phyloP scores from a whole-genome alignment of 2,888 invertebrate genomes.

The Eupithecia exiguata region DNA sequence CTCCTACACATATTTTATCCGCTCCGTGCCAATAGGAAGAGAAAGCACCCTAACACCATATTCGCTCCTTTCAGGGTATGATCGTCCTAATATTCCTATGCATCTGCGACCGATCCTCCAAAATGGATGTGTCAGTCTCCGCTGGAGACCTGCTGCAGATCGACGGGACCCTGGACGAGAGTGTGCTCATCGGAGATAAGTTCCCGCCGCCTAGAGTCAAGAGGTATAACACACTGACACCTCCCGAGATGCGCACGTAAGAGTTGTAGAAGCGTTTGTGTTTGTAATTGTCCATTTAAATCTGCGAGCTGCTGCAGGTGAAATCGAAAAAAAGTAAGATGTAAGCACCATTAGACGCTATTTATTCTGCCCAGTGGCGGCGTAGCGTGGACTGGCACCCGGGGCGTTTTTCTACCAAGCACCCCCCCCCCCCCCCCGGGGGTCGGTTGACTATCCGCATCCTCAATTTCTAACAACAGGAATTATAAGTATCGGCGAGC shows the following conservation, averaged over 20 bases:
- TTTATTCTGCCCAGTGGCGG: no score
- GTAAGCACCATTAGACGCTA: no score
- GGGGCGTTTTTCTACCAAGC: no score
- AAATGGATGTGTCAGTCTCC: constrained; percentile 77
- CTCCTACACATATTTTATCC: background rate
- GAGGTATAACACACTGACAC: constrained; percentile 56
- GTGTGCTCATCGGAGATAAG: constrained; percentile 77
- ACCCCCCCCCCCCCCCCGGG: no score
- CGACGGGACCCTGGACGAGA: constrained; percentile 80
- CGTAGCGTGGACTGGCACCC: no score
- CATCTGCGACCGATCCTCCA: constrained; percentile 63
- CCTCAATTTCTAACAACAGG: no score
- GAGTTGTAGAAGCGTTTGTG: background rate
- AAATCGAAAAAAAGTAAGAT: background rate
- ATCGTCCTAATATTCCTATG: constrained; percentile 76
- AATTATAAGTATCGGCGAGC: no score
- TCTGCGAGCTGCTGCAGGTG: background rate
- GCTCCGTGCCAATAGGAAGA: background rate
- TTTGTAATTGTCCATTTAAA: background rate
- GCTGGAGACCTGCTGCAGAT: constrained; percentile 79
- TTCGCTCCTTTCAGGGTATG: constrained; percentile 60
- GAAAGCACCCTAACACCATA: background rate
- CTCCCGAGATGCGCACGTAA: constrained; percentile 1
- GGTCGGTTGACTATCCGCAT: no score
- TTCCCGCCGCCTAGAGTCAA: constrained; percentile 64